Evolutionary conservation across 2,113 vertebrate genomes (phyloP), one percentile per base, ranked within the genome.

Genomic region (Neoarius graeffei): DNA sequence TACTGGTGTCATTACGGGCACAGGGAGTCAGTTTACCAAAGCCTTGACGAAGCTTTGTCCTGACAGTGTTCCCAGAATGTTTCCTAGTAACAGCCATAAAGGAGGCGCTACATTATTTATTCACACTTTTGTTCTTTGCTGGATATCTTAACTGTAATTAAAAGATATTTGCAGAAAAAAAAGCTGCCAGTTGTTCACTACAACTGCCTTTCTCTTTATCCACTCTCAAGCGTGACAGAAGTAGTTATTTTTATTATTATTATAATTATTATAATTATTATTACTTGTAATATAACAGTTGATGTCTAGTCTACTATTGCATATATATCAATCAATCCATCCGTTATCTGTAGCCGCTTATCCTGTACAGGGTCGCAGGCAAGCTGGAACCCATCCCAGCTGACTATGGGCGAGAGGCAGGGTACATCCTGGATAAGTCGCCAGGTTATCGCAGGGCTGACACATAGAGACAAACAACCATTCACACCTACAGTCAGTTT

Each of bases 291-390:
- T 59, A 74, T 57, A 59, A 82, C 13, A 54, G 56, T 71, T 23
- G 54, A 81, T 54, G 23, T 89, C 30, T 50, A 81, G 30, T 62
- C 56, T 80, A 82, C 57, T 35, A 76, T 87, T 66, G 59, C 50
- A 42, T 42, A 42, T 42, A 42, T 42, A 42, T 42, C 2, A 42
- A 42, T 42, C 35, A 42, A 42, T 42, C 2, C 35, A 42, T 42
- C 35, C 35, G 3, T 42, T 42, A 42, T 42, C 35, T 42, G 35
- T 42, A 42, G 35, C 35, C 35, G 35, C 35, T 42, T 42, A 42
- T 42, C 35, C 35, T 42, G 35, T 42, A 42, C 35, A 42, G 35
- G 3, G 35, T 42, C 3, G 35, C 35, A 42, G 35, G 35, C 35
- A 42, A 42, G 2, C 35, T 42, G 35, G 35, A 42, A 2, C 35